Base-by-base conservation (phyloP, 2,797 vertebrate genomes). In the Podargus strigoides region DNA sequence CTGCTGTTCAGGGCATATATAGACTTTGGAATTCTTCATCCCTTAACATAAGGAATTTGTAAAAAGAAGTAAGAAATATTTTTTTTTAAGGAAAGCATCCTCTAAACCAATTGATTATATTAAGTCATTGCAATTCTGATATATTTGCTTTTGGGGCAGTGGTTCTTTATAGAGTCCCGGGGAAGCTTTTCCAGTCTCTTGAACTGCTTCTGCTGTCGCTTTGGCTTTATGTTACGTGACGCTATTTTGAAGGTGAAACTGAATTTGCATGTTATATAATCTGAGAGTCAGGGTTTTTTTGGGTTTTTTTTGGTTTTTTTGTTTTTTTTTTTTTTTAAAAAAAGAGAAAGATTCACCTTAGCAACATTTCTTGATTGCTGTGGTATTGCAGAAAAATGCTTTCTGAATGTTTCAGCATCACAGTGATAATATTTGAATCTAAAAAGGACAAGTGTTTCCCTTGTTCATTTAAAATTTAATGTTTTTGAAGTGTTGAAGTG, bases 191-290 rank as follows among this genome's bases (percentile, higher is more conserved):
- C 34, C 42, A 27, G 50, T 85, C n/a, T 58, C 78, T 14, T 2
- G 12, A 81, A 30, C 41, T 50, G 55, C 53, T 86, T 76, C 50
- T 91, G 49, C 58, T 84, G 34, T 73, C 34, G 86, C 41, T 79
- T 49, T 81, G 52, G 46, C 72, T 90, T 91, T 84, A 52, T 83
- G 60, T 87, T 90, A 87, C 7, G 1, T 19, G 82, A 49, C n/a
- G 17, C 14, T 88, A 2, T 91, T 95, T 83, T 91, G 93, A 90
- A 91, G 94, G 87, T 94, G 76, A 87, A 92, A 80, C 37, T 89
- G 60, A 90, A 89, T 93, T 95, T 85, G 64, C 86, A 67, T 85
- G 60, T 96, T 96, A 92, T 27, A 20, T 95, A 95, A 95, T 85
- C 42, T 63, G 53, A 19, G 63, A 92, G 36, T 59, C 60, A 36